phyloP scores from a whole-genome alignment of 2,113 vertebrate genomes.

The Malurus alboscapulatus region DNA sequence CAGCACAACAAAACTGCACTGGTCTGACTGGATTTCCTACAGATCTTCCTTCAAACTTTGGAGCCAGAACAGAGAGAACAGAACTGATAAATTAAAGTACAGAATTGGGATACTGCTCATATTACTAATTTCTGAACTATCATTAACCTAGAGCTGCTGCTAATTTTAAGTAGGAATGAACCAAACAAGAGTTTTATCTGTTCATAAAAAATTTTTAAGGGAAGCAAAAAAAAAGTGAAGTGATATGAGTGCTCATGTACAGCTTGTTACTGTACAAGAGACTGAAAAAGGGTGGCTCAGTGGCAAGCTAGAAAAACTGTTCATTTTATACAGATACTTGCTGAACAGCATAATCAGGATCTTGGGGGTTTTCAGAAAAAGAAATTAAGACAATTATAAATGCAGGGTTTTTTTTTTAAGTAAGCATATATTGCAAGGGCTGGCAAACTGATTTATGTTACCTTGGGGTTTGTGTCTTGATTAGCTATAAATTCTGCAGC shows the following conservation, averaged over 20 bases:
- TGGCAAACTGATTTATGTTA: neutral
- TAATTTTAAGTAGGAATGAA: neutral
- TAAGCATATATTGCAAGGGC: neutral
- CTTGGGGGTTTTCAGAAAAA: neutral
- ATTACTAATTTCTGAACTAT: neutral
- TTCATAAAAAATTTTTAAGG: neutral
- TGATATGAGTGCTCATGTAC: neutral
- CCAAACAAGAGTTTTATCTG: neutral
- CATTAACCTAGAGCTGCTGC: neutral
- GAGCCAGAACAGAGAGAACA: neutral
- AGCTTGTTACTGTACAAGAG: neutral
- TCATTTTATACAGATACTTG: neutral
- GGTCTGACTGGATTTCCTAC: neutral
- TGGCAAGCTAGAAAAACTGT: neutral
- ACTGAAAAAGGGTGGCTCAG: neutral
- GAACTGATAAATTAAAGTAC: neutral
- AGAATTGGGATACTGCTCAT: neutral
- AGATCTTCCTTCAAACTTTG: neutral
- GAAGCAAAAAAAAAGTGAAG: neutral
- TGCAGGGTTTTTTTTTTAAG: neutral
- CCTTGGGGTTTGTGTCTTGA: neutral
- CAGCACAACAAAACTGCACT: neutral
- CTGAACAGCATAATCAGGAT: neutral
- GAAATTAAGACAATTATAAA: neutral
- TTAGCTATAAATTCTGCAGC: neutral